Percentiles rank a stretch among this genome's conserved stretches.
Conservation (phyloP, 2,113 vertebrate species). For the Aix galericulata region DNA sequence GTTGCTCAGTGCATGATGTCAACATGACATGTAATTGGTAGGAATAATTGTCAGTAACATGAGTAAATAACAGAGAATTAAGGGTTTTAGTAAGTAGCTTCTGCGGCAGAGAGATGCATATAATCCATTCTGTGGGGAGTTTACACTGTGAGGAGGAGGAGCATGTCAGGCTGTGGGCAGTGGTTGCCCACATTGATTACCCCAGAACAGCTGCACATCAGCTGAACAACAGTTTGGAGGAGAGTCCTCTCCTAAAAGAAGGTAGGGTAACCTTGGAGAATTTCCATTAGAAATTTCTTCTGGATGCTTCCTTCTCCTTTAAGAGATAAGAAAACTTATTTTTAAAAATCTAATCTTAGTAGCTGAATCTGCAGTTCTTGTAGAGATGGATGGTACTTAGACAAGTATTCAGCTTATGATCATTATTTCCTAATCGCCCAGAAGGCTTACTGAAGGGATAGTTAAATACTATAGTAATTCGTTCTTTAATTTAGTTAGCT, state of each 20-base stretch:
- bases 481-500: neutral
- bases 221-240: neutral
- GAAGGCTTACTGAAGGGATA: neutral
- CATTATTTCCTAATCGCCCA: neutral
- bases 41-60: neutral
- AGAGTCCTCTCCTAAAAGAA: neutral
- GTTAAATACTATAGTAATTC: neutral
- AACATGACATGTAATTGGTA: neutral
- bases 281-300: neutral
- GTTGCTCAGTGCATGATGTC: neutral
- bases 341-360: neutral
- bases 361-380: neutral
- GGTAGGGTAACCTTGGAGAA: neutral
- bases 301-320: neutral
- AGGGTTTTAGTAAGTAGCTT: neutral
- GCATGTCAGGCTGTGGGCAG: neutral
- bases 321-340: neutral
- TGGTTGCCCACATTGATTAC: rapidly evolving
- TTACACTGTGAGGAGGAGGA: neutral
- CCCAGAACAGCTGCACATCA: neutral
- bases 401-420: neutral
- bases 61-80: neutral
- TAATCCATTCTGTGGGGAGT: neutral
- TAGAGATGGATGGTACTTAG: neutral
- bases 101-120: neutral